Evolutionary conservation across 2,113 vertebrate genomes (phyloP).

Genomic region (Irena cyanogastra): DNA sequence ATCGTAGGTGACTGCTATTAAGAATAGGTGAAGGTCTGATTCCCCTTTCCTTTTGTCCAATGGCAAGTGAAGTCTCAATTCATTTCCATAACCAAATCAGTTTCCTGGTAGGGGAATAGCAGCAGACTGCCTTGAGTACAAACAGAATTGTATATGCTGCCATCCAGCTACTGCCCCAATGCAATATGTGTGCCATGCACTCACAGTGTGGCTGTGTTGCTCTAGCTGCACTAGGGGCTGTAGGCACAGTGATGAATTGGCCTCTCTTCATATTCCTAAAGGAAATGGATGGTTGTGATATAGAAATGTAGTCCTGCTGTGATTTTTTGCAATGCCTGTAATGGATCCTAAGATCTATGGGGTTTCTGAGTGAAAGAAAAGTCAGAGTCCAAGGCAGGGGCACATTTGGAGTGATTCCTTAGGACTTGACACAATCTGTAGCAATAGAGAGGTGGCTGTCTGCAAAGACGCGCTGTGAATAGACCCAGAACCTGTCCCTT

Average conservation of each 20-base stretch:
- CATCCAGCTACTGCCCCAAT: background rate
- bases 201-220: background rate
- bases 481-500: background rate
- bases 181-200: fast-evolving
- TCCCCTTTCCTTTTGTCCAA: background rate
- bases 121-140: background rate
- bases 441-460: background rate
- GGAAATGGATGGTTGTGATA: background rate
- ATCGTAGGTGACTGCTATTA: background rate
- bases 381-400: background rate
- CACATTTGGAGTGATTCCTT: background rate
- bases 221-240: background rate
- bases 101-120: background rate
- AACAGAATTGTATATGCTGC: background rate
- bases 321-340: background rate
- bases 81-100: background rate
- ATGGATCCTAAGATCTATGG: background rate
- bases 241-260: background rate
- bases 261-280: background rate
- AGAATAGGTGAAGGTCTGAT: background rate
- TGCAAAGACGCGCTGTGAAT: background rate
- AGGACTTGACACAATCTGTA: background rate
- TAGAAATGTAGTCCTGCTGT: background rate
- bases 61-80: background rate
- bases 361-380: background rate